Conservation (phyloP, 1,140 invertebrate species). For the Hermetia illucens region DNA sequence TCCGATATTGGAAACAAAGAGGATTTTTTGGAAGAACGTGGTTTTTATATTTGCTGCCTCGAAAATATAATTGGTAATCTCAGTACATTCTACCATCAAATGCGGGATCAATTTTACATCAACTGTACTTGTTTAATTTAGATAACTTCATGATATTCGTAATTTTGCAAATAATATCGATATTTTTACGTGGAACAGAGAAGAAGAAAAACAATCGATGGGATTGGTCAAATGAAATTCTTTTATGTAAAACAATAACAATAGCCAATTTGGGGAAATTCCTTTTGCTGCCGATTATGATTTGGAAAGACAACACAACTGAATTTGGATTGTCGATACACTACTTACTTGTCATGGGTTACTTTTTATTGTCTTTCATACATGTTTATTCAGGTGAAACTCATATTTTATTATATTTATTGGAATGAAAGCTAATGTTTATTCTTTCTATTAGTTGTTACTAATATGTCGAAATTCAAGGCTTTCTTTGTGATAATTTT, state of each 20-base stretch:
- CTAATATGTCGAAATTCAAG: too few relatives aligned
- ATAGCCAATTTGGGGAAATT: slow-evolving; percentile 34
- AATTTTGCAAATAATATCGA: slow-evolving; percentile 5
- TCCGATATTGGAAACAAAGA: slow-evolving; percentile 17
- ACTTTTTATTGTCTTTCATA: slow-evolving; percentile 20
- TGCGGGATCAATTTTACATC: slow-evolving; percentile 1
- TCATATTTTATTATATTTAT: too few relatives aligned
- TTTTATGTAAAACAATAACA: slow-evolving; percentile 28
- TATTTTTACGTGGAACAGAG: slow-evolving; percentile 12
- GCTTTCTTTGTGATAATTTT: too few relatives aligned
- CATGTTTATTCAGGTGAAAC: slow-evolving; percentile 19
- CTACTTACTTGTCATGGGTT: slow-evolving; percentile 17
- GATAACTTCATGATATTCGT: slow-evolving; percentile 16
- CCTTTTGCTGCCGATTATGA: slow-evolving; percentile 33
- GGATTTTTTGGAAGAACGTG: slow-evolving; percentile 35
- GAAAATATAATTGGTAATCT: slow-evolving; percentile 24
- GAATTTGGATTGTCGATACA: slow-evolving; percentile 21
- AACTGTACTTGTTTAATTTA: slow-evolving; percentile 12
- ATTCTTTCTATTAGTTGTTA: too few relatives aligned
- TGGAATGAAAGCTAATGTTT: too few relatives aligned
- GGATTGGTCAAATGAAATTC: slow-evolving; percentile 10
- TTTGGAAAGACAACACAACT: slow-evolving; percentile 34
- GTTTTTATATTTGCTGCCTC: slow-evolving; percentile 33
- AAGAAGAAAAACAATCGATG: slow-evolving; percentile 7
- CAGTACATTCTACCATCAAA: slow-evolving; percentile 7